Evolutionary conservation across 2,888 invertebrate species (phyloP), one percentile per base, ranked within the genome.

Genomic region (Holacanthella duospinosa): DNA sequence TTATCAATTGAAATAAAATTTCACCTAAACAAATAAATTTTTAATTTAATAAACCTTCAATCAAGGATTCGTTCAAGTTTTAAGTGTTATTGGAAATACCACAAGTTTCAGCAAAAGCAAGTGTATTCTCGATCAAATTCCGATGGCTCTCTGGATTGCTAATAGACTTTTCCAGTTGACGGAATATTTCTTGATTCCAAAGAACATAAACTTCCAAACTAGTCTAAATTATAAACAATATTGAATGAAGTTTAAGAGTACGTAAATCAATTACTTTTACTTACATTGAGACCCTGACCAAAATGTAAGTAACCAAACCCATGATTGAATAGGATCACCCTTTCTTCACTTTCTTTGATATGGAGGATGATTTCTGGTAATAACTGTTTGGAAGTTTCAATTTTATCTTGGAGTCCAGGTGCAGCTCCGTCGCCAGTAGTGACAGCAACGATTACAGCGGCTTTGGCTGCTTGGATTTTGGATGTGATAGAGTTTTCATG

Each of bases 1-100:
- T 82, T 66, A 85, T 84, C 4, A 86, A 75, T 71, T 85, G 83
- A 65, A 82, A 77, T 67, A 86, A 78, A 61, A 88, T 81, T 70
- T 87, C 86, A 0, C 87, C 86, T 79, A 68, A 4, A 48, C 6
- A 48, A 48, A 21, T 4, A 48, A n/a, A n/a, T 21, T n/a, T 16
- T 48, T 21, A n/a, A 48, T 16, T 16, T 36, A 36, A n/a, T n/a
- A n/a, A n/a, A n/a, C n/a, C n/a, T n/a, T n/a, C n/a, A n/a, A 36
- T 36, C 36, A 36, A 36, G 36, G 16, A 36, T 6, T 12, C n/a
- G n/a, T n/a, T n/a, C n/a, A n/a, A 36, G 16, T 36, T 36, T 36
- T 36, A 6, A 6, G 6, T 6, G 9, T 12, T 36, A 36, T 36
- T 36, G 16, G n/a, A 6, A 60, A 55, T 60, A 69, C 73, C 73